phyloP scores from a whole-genome alignment of 1,140 invertebrate genomes.

The Dendroctonus ponderosae region DNA sequence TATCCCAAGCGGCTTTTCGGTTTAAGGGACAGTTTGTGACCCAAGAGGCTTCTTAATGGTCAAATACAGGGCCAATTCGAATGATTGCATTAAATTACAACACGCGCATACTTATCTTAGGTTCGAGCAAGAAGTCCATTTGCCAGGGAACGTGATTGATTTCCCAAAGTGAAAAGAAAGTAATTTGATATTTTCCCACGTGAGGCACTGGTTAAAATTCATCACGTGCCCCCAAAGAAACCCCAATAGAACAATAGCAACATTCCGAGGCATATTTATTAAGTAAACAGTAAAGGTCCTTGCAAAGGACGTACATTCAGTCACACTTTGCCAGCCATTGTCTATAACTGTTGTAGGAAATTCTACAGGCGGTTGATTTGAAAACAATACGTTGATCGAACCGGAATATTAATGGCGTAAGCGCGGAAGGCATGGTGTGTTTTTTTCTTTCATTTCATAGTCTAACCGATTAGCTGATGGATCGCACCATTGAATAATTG shows the following conservation, averaged over 20 bases:
- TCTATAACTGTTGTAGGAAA: conserved; percentile 36
- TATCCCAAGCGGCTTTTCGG: too few species aligned
- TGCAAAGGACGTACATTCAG: conserved; percentile 42
- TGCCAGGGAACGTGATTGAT: too few species aligned
- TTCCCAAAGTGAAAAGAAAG: background rate
- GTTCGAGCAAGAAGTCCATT: too few species aligned
- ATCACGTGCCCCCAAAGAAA: conserved; percentile 5
- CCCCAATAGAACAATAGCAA: conserved; percentile 27
- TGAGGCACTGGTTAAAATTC: conserved; percentile 17
- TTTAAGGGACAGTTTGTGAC: too few species aligned
- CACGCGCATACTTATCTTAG: too few species aligned
- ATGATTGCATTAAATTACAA: too few species aligned
- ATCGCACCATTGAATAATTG: too few species aligned
- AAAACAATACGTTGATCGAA: conserved; percentile 36
- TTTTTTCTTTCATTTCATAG: conserved; percentile 14
- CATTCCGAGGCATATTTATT: conserved; percentile 37
- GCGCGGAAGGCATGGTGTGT: conserved; percentile 14
- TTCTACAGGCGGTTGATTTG: conserved; percentile 38
- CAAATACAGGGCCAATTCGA: too few species aligned
- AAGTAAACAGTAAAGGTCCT: conserved; percentile 40
- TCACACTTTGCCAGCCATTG: conserved; percentile 31
- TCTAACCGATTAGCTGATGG: background rate
- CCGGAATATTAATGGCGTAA: conserved; percentile 32
- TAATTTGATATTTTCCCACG: conserved; percentile 6
- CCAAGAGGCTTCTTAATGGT: too few species aligned